Evolutionary conservation across 2,113 vertebrate genomes (phyloP), one percentile per base, ranked within the genome.

Genomic region (Pygoscelis adeliae): DNA sequence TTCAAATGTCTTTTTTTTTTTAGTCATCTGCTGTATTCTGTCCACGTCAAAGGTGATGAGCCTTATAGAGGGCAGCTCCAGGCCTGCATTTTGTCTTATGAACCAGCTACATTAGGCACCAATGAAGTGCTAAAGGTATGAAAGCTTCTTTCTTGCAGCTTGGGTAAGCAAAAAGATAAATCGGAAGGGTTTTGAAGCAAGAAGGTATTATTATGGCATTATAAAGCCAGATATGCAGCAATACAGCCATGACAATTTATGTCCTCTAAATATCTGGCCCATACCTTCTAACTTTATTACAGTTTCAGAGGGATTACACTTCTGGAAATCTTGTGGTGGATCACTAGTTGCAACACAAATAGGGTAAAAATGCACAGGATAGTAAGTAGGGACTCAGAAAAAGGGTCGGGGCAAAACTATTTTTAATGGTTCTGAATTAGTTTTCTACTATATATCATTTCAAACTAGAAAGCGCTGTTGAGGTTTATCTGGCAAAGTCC

Each of bases 161-260:
- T 67, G 53, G 62, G 44, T 67, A 94, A 86, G 65, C 69, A 88
- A 83, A 92, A 89, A 93, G 80, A 95, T 74, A 96, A 90, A 96
- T 32, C 0, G 1, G 29, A 83, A 59, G 11, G 36, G 53, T 76
- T 93, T 87, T 87, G 79, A 95, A 93, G 74, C 59, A 91, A 90
- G 40, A 87, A 93, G 27, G 46, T 42, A 83, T 73, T 85, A 90
- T 88, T 84, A 87, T 26, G 16, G 78, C 65, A 87, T 84, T 84
- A 78, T 46, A 85, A 94, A 97, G 70, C 77, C 62, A 96, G 79
- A 87, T 34, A 90, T 17, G 82, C 62, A 62, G 89, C 80, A 95
- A 56, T 32, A 72, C 20, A 76, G 46, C 55, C 50, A 49, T 13
- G 34, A 65, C 27, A 77, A 52, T 62, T 93, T 83, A 46, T 52